A percentile compares a stretch with the other conserved stretches of the same genome.
Conservation (phyloP, 23 tunicate species). For the Phallusia fumigata region DNA sequence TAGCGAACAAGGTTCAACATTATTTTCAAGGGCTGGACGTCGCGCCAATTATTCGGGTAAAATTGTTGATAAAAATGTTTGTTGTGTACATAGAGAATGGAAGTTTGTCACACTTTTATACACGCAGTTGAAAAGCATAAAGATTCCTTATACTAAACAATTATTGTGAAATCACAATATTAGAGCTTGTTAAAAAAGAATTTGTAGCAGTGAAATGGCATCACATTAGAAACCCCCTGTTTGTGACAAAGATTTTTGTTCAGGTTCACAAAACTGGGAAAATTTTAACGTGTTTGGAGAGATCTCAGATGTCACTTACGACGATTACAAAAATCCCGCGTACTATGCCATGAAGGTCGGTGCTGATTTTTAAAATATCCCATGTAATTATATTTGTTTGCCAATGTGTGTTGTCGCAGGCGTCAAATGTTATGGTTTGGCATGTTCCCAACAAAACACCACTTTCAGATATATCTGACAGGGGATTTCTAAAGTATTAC, state of each 20-base stretch:
- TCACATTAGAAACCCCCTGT: no score
- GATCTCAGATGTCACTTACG: constrained; percentile 13
- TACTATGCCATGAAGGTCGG: constrained; percentile 28
- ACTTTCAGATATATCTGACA: not conserved
- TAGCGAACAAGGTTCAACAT: constrained; percentile 54
- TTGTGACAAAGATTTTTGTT: not conserved
- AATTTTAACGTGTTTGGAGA: constrained; percentile 37
- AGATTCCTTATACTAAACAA: no score
- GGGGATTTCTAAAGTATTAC: constrained; percentile 50
- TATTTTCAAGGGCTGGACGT: not conserved
- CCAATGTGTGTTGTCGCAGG: constrained; percentile 5
- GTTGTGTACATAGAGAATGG: no score
- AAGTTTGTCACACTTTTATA: no score
- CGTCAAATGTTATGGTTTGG: constrained; percentile 61
- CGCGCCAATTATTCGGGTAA: not conserved
- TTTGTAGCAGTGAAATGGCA: no score
- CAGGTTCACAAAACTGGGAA: constrained; percentile 45
- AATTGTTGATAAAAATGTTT: not conserved
- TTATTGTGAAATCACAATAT: no score
- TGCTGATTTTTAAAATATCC: not conserved
- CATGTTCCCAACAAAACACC: constrained; percentile 47
- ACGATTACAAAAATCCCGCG: constrained; percentile 53
- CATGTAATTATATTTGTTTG: not conserved
- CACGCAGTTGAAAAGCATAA: no score
- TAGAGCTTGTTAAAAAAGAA: no score